Evolutionary conservation across 2,797 vertebrate species (phyloP).

Genomic region (Ptychadena robeensis): DNA sequence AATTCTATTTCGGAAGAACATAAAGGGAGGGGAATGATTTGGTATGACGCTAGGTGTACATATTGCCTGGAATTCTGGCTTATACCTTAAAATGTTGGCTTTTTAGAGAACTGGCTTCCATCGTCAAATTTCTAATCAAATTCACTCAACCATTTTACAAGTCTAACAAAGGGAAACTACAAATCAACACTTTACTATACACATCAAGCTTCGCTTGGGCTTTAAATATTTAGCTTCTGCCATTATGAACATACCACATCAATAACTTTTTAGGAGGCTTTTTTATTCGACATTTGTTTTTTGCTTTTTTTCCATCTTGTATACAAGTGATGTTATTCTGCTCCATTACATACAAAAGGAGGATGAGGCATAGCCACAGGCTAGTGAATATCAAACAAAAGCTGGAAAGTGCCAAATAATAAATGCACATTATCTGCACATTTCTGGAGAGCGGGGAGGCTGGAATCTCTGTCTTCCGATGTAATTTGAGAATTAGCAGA

Average conservation of each 20-base stretch:
- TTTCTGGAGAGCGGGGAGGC: constrained; percentile 74
- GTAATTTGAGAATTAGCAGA: constrained; percentile 24
- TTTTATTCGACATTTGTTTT: constrained; percentile 47
- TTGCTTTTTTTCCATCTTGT: constrained; percentile 47
- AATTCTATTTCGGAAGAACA: neutral
- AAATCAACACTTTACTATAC: constrained; percentile 51
- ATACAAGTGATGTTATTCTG: constrained; percentile 64
- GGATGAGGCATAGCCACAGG: constrained; percentile 75
- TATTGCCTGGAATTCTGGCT: neutral
- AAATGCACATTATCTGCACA: constrained; percentile 76
- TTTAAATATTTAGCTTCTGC: constrained; percentile 58
- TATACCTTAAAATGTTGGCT: neutral
- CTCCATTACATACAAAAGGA: constrained; percentile 67
- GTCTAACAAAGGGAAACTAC: constrained; percentile 51
- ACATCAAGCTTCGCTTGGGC: constrained; percentile 34
- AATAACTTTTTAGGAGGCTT: constrained; percentile 53
- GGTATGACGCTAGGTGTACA: neutral
- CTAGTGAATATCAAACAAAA: constrained; percentile 72
- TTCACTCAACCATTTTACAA: constrained; percentile 59
- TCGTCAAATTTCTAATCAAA: constrained; percentile 52
- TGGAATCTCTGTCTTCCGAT: constrained; percentile 17
- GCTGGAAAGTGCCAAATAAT: constrained; percentile 74
- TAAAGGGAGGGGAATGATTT: neutral
- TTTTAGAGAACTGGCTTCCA: constrained; percentile 17
- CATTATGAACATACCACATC: constrained; percentile 47